Percentiles rank a stretch among this genome's conserved stretches.
Conservation (phyloP, 2,888 invertebrate genomes). For the Scrobipalpa atriplicella region DNA sequence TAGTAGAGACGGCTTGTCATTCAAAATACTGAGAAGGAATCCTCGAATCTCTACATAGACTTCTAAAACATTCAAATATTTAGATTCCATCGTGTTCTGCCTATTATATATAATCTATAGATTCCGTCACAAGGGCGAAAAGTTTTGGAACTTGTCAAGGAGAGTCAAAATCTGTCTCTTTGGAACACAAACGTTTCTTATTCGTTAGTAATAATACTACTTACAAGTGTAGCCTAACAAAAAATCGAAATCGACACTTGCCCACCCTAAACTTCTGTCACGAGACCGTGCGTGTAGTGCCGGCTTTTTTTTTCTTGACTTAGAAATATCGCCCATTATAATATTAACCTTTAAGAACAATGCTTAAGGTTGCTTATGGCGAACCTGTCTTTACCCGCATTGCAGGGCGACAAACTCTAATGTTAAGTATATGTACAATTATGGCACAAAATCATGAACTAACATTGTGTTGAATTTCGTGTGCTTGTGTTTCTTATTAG, state of each 20-base stretch:
- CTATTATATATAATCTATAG: too few species aligned
- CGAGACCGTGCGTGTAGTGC: slow-evolving; percentile 68
- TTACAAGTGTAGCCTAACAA: background rate
- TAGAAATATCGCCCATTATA: slow-evolving; percentile 41
- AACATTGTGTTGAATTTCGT: background rate
- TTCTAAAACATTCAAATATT: too few species aligned
- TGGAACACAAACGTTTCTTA: too few species aligned
- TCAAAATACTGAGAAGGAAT: too few species aligned
- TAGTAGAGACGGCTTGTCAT: too few species aligned
- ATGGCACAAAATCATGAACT: slow-evolving; percentile 12
- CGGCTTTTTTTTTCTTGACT: slow-evolving; percentile 56
- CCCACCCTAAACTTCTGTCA: slow-evolving; percentile 48
- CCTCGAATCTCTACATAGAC: too few species aligned
- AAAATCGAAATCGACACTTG: slow-evolving; percentile 20
- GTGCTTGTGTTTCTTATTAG: background rate
- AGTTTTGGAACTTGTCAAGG: too few species aligned
- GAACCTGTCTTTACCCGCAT: slow-evolving; percentile 54
- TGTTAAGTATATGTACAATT: slow-evolving; percentile 39
- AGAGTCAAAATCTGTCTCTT: too few species aligned
- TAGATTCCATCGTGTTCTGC: too few species aligned
- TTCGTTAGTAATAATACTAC: too few species aligned
- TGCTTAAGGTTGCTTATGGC: slow-evolving; percentile 57
- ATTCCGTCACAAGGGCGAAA: too few species aligned
- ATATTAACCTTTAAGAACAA: slow-evolving; percentile 51
- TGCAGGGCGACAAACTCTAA: slow-evolving; percentile 68